These are phyloP conservation scores for Halichoerus grypus DNA, from an alignment of 2,113 vertebrate species.

Conservation along the genomic window DNA sequence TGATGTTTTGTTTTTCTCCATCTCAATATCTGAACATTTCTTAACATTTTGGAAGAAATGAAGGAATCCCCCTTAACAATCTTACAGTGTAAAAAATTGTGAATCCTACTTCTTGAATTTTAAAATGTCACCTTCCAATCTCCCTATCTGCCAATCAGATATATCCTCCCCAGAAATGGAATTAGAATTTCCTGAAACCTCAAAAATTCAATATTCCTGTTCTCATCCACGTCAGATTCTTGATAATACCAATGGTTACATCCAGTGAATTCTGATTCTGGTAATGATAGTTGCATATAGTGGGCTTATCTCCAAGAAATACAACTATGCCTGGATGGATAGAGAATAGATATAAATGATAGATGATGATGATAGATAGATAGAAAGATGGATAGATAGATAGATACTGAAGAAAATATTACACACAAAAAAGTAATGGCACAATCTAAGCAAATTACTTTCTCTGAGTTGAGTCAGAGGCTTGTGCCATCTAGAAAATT, in stretches of 20 bases:
- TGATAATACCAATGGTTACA: neutral
- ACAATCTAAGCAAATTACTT: neutral
- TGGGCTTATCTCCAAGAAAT: neutral
- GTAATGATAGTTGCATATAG: neutral
- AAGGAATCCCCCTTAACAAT: neutral
- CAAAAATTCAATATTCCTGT: neutral
- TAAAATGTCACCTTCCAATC: neutral
- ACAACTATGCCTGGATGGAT: neutral
- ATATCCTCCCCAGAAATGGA: neutral
- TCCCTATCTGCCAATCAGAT: neutral
- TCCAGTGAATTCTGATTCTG: neutral
- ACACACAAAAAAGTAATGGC: neutral
- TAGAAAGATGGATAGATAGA: neutral
- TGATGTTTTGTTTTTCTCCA: neutral
- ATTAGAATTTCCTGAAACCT: neutral
- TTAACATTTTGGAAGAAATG: neutral
- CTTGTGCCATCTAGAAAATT: neutral
- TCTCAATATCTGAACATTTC: neutral
- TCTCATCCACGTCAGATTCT: neutral
- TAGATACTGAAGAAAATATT: neutral
- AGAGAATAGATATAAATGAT: neutral
- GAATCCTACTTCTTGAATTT: neutral
- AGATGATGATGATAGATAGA: neutral
- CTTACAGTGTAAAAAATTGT: neutral
- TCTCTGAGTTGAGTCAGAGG: neutral